phyloP scores from a whole-genome alignment of 1,140 invertebrate species.

The Cherax quadricarinatus region DNA sequence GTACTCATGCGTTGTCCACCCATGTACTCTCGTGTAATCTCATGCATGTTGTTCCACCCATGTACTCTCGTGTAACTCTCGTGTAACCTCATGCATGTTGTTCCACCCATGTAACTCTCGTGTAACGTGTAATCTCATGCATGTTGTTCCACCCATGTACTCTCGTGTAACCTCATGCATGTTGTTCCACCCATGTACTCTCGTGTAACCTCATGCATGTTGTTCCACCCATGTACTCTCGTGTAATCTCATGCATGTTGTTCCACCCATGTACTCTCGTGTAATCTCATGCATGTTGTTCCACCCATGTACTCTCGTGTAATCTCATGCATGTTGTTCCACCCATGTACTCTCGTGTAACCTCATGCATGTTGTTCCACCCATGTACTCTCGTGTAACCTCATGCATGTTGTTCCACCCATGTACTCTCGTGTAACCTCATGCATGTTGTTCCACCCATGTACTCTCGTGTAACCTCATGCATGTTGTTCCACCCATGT shows the following conservation, averaged over 20 bases:
- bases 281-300: not conserved
- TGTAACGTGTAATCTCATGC: not conserved
- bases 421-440: not conserved
- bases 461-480: not conserved
- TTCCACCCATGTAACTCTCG: no score
- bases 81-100: not conserved
- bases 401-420: not conserved
- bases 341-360: no score
- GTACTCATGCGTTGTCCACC: no score
- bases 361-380: not conserved
- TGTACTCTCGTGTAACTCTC: no score
- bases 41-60: not conserved
- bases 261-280: no score
- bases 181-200: no score
- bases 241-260: not conserved
- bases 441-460: not conserved
- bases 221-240: no score
- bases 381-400: not conserved
- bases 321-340: not conserved
- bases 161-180: not conserved
- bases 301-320: no score
- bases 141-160: not conserved
- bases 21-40: not conserved
- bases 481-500: not conserved
- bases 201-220: not conserved